Conservation (phyloP, 2,797 vertebrate species). For the Picus viridis region DNA sequence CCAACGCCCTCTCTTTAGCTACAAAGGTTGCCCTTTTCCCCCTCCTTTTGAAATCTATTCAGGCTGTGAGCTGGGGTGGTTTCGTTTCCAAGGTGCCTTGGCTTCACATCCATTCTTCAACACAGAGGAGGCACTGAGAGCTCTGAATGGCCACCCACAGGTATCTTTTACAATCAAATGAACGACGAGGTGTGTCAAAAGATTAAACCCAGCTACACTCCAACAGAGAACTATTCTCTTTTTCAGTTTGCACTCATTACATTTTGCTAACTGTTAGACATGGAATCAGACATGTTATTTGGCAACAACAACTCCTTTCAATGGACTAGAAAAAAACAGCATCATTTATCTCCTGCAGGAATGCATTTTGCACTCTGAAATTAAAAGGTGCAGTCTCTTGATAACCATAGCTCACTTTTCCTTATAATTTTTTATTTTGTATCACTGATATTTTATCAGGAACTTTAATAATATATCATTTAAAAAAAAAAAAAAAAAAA, state of each 20-base stretch:
- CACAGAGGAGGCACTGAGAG: not conserved
- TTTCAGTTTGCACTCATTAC: constrained; percentile 44
- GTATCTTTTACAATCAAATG: not conserved
- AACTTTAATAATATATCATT: not conserved
- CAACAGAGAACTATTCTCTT: constrained; percentile 7
- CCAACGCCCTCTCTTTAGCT: not conserved
- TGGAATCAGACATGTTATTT: constrained; percentile 28
- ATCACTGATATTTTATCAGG: not conserved
- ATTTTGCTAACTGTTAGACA: constrained; percentile 41
- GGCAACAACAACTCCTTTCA: constrained; percentile 5
- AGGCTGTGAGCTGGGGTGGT: not conserved
- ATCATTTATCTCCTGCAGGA: constrained; percentile 1
- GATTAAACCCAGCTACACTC: not conserved
- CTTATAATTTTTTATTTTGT: not conserved
- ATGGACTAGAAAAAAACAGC: not conserved
- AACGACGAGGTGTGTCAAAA: constrained; percentile 20
- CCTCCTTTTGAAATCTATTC: not conserved
- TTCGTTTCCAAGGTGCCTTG: not conserved
- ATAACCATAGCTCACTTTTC: not conserved
- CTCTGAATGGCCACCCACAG: not conserved
- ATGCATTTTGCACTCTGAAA: not conserved
- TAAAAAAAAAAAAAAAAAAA: not conserved
- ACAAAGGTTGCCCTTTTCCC: not conserved
- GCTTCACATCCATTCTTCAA: not conserved
- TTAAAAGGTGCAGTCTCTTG: not conserved